phyloP scores from a whole-genome alignment of 2,113 vertebrate species.

The Dasyprocta punctata region DNA sequence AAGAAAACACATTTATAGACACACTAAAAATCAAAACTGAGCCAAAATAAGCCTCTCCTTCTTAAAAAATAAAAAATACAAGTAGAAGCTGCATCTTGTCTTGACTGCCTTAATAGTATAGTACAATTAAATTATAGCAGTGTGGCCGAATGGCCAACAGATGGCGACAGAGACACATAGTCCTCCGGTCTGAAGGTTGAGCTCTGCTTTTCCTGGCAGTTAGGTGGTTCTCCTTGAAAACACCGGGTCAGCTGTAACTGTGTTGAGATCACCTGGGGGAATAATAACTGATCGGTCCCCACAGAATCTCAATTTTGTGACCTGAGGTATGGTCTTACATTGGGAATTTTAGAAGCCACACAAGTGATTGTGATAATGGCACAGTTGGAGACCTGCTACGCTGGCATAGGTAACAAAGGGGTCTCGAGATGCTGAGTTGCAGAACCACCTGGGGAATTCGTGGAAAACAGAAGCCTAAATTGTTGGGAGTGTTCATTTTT shows the following conservation, averaged over 20 bases:
- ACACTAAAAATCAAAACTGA: neutral
- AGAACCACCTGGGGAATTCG: neutral
- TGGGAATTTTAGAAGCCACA: neutral
- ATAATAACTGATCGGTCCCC: neutral
- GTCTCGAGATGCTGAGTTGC: neutral
- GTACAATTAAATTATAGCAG: neutral
- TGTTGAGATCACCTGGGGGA: neutral
- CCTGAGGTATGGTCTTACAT: neutral
- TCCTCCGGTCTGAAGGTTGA: neutral
- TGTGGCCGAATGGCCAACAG: neutral
- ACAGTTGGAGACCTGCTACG: neutral
- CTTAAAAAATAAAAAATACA: neutral
- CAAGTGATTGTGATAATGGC: neutral
- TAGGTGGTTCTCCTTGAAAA: neutral
- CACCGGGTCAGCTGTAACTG: neutral
- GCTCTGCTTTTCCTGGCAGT: no score
- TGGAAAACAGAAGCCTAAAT: neutral
- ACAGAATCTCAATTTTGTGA: neutral
- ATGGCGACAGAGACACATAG: conserved; percentile 73
- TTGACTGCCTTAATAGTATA: neutral
- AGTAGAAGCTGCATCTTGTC: neutral
- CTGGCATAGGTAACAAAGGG: neutral
- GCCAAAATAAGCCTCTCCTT: neutral
- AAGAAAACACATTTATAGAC: neutral
- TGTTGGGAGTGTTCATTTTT: neutral